Evolutionary conservation across 1,140 invertebrate genomes (phyloP).

Genomic region (Drosophila triauraria): DNA sequence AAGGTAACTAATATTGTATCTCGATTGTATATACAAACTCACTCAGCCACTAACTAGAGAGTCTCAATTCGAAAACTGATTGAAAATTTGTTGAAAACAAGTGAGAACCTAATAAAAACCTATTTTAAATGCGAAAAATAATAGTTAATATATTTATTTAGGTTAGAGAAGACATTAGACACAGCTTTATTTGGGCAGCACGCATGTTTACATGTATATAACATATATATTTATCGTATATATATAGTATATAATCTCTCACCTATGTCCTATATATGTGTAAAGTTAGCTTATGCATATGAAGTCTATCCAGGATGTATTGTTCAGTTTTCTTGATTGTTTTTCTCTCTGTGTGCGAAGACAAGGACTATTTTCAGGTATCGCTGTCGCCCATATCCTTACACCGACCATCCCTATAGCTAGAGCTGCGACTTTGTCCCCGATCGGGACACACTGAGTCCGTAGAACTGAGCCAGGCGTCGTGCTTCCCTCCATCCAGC

Average conservation of each 20-base stretch:
- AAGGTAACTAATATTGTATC: slow-evolving; percentile 39
- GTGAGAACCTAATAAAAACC: slow-evolving; percentile 57
- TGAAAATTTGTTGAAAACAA: slow-evolving; percentile 56
- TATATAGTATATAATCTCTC: slow-evolving; percentile 19
- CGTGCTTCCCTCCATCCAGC: slow-evolving; percentile 92
- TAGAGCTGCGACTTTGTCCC: slow-evolving; percentile 75
- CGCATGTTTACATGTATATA: slow-evolving; percentile 35
- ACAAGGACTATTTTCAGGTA: slow-evolving; percentile 38
- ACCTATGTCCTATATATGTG: slow-evolving; percentile 37
- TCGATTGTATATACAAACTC: slow-evolving; percentile 52
- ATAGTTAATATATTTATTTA: not conserved
- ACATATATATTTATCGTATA: slow-evolving; percentile 8
- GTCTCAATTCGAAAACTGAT: slow-evolving; percentile 36
- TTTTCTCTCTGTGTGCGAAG: slow-evolving; percentile 33
- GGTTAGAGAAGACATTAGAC: slow-evolving; percentile 46
- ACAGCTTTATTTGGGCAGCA: slow-evolving; percentile 63
- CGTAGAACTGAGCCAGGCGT: slow-evolving; percentile 76
- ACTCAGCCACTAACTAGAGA: slow-evolving; percentile 35
- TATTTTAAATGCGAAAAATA: slow-evolving; percentile 42
- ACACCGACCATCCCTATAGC: slow-evolving; percentile 35
- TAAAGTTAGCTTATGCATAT: slow-evolving; percentile 53
- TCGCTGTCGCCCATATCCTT: slow-evolving; percentile 6
- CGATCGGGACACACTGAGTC: slow-evolving; percentile 22
- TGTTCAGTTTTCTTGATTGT: slow-evolving; percentile 65
- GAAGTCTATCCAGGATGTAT: slow-evolving; percentile 70